phyloP scores from a whole-genome alignment of 2,113 vertebrate species.

The Odobenus rosmarus region DNA sequence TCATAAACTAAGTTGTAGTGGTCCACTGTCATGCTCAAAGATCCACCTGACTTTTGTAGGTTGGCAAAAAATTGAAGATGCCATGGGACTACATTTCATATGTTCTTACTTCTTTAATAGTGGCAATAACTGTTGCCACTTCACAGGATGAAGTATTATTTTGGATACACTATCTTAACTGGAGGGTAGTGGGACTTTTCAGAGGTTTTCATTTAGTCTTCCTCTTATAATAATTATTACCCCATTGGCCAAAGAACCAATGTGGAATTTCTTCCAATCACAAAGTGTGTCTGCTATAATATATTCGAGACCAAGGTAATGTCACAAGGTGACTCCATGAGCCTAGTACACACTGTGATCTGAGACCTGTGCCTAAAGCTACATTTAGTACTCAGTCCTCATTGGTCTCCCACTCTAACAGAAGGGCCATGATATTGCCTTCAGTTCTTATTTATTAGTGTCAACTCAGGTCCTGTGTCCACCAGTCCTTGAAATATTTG shows the following conservation, averaged over 20 bases:
- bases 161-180: not conserved
- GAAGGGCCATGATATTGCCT: not conserved
- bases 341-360: not conserved
- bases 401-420: not conserved
- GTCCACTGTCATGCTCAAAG: not conserved
- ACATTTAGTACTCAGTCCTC: not conserved
- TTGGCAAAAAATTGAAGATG: not conserved
- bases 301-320: not conserved
- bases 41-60: not conserved
- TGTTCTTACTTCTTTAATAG: not conserved
- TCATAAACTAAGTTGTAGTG: not conserved
- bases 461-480: not conserved
- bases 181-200: not conserved
- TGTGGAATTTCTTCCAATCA: not conserved
- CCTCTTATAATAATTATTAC: not conserved
- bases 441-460: not conserved
- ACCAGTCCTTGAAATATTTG: not conserved
- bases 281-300: not conserved
- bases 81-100: not conserved
- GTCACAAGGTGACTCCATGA: not conserved
- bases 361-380: not conserved
- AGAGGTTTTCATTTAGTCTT: not conserved
- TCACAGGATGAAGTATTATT: not conserved
- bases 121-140: not conserved
- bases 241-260: not conserved